Percentiles rank a stretch among this genome's conserved stretches.
These are phyloP conservation scores for Cyprinodon tularosa DNA, from an alignment of 2,113 vertebrate species.

Conservation along the genomic window DNA sequence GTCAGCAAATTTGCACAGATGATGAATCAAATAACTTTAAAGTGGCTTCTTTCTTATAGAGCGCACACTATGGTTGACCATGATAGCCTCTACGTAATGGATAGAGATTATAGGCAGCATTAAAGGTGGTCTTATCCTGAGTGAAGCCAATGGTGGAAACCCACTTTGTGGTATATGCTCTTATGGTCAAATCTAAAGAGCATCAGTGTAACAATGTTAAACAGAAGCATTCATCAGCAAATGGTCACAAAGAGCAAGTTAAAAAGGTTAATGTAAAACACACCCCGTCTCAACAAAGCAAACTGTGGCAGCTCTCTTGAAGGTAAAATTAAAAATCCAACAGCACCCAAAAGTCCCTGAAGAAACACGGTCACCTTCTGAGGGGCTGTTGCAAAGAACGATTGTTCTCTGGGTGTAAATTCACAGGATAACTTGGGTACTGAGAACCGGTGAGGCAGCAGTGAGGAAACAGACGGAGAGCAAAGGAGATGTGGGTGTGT, in stretches of 20 bases:
- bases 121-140: not conserved
- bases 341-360: not conserved
- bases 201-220: not conserved
- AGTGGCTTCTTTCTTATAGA: not conserved
- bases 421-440: conserved; percentile 1
- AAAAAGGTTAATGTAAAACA: not conserved
- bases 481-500: conserved; percentile 10
- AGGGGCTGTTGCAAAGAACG: conserved; percentile 22
- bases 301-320: not conserved
- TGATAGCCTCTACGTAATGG: not conserved
- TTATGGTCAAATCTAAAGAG: not conserved
- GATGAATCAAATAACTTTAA: not conserved
- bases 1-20: not conserved
- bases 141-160: not conserved
- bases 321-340: conserved; percentile 5
- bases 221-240: not conserved
- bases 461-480: conserved; percentile 27
- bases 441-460: conserved; percentile 25
- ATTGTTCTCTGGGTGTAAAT: conserved; percentile 1
- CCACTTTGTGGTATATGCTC: not conserved
- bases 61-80: not conserved
- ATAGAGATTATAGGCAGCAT: not conserved
- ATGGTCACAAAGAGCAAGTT: not conserved
- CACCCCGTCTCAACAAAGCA: not conserved
- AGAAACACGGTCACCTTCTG: not conserved